phyloP scores from a whole-genome alignment of 2,113 vertebrate genomes.

The Mus pahari region DNA sequence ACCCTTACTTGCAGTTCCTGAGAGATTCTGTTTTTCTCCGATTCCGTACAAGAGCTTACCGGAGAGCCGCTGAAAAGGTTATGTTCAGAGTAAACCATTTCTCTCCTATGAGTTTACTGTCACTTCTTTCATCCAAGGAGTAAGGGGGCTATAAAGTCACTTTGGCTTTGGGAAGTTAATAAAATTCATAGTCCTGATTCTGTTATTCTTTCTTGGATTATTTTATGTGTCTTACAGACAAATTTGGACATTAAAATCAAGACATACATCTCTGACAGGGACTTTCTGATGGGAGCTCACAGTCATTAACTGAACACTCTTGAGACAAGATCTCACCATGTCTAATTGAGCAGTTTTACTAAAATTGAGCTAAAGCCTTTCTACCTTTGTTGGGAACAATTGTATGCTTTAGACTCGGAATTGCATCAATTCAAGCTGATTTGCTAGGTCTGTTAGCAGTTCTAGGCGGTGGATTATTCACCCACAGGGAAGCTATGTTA shows the following conservation, averaged over 20 bases:
- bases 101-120: slow-evolving; percentile 21
- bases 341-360: slow-evolving; percentile 43
- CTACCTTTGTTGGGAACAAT: slow-evolving; percentile 25
- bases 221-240: slow-evolving; percentile 1
- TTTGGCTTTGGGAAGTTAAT: slow-evolving; percentile 38
- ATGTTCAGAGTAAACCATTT: slow-evolving; percentile 49
- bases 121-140: background rate
- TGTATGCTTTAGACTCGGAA: slow-evolving; percentile 24
- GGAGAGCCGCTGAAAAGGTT: slow-evolving; percentile 96
- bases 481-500: background rate
- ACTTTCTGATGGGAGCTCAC: background rate
- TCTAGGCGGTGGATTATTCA: background rate
- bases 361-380: slow-evolving; percentile 35
- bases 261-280: background rate
- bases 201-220: slow-evolving; percentile 4
- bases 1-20: slow-evolving; percentile 97
- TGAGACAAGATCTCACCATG: background rate
- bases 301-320: slow-evolving; percentile 7
- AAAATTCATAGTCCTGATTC: background rate
- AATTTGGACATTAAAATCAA: slow-evolving; percentile 16
- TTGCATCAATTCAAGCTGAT: background rate
- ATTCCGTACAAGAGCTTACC: slow-evolving; percentile 97
- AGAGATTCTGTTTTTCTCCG: slow-evolving; percentile 96
- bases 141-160: background rate
- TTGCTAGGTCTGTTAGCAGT: background rate